A percentile compares a stretch with the other conserved stretches of the same genome.
phyloP scores from a whole-genome alignment of 2,113 vertebrate species.

The Semnornis frantzii region DNA sequence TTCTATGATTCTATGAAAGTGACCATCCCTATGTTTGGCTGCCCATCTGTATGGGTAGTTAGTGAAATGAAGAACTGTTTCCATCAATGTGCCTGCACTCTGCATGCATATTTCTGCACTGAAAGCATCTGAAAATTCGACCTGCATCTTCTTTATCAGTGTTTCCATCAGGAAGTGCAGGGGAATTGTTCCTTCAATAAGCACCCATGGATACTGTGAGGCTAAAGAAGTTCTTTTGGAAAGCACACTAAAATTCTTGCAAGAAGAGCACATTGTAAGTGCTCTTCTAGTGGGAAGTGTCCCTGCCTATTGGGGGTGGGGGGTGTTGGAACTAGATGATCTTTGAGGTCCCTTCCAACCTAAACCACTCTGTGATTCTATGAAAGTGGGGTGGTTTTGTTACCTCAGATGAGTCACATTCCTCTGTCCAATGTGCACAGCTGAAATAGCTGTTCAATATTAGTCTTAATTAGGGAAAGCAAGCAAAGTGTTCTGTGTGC shows the following conservation, averaged over 20 bases:
- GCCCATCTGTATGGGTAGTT: neutral
- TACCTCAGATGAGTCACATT: neutral
- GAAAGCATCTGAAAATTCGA: neutral
- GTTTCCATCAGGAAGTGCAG: neutral
- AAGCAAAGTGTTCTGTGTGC: neutral
- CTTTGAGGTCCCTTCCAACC: no score
- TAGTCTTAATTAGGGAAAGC: neutral
- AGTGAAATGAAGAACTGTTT: neutral
- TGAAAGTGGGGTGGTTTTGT: neutral
- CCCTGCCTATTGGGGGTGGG: no score
- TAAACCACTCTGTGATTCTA: no score
- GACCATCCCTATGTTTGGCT: neutral
- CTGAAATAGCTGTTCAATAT: slow-evolving; percentile 24
- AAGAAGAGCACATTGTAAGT: neutral
- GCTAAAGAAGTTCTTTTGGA: neutral
- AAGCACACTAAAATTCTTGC: neutral
- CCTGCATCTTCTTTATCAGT: neutral
- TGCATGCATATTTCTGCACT: neutral
- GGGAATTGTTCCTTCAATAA: slow-evolving; percentile 11
- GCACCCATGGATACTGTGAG: neutral
- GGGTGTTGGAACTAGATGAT: no score
- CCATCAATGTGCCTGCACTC: neutral
- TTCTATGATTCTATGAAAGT: neutral
- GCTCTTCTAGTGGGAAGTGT: neutral
- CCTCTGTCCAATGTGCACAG: neutral